phyloP scores from a whole-genome alignment of 2,113 vertebrate genomes.

The Sander vitreus region DNA sequence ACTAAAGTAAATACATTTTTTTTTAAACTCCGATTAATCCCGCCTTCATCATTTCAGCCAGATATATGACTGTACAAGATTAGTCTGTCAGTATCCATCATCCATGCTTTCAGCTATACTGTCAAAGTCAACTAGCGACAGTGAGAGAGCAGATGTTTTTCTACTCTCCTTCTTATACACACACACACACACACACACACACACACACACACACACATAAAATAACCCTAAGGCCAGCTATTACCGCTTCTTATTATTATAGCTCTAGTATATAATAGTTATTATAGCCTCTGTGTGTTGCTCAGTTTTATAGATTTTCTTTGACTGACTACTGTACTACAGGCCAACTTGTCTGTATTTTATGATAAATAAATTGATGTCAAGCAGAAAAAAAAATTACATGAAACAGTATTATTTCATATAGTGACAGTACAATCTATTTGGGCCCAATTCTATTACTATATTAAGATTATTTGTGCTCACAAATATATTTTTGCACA shows the following conservation, averaged over 20 bases:
- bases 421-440: neutral
- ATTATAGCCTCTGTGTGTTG: conserved; percentile 3
- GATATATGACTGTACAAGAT: neutral
- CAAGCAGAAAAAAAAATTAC: neutral
- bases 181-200: conserved; percentile 25
- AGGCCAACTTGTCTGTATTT: neutral
- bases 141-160: conserved; percentile 61
- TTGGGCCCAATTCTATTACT: neutral
- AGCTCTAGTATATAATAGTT: too few relatives aligned
- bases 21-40: neutral
- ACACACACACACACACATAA: conserved; percentile 17
- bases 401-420: neutral
- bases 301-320: conserved; percentile 23
- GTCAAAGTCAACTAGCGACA: neutral
- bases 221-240: conserved; percentile 34
- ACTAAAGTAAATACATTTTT: neutral
- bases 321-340: neutral
- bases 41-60: neutral
- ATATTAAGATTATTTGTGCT: neutral
- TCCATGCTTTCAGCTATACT: conserved; percentile 5
- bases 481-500: neutral
- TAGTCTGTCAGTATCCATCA: conserved; percentile 8
- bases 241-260: conserved; percentile 35
- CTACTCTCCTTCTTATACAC: conserved; percentile 6
- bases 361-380: neutral